phyloP scores from a whole-genome alignment of 2,113 vertebrate species.

The Cyphomyrus plagiostoma region DNA sequence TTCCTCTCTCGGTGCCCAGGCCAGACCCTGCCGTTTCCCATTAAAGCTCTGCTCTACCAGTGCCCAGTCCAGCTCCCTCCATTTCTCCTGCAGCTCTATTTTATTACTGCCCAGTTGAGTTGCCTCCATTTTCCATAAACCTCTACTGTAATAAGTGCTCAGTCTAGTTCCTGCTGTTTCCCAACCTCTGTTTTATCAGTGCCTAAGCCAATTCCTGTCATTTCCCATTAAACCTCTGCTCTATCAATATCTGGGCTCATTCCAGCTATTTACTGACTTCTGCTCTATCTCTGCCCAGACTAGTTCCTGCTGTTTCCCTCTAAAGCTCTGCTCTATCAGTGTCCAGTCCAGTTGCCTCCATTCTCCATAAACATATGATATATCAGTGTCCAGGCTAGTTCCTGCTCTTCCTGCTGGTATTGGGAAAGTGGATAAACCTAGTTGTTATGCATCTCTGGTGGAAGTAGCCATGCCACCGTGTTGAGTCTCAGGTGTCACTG shows the following conservation, averaged over 20 bases:
- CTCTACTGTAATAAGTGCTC: too few species aligned
- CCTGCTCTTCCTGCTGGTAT: too few species aligned
- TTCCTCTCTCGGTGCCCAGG: neutral
- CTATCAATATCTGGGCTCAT: too few species aligned
- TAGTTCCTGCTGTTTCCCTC: neutral
- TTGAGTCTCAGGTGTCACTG: neutral
- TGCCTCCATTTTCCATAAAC: neutral
- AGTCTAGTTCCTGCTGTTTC: too few species aligned
- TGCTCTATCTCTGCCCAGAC: neutral
- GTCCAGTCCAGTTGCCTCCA: neutral
- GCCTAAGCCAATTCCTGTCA: too few species aligned
- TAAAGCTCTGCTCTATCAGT: neutral
- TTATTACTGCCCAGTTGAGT: neutral
- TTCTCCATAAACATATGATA: neutral
- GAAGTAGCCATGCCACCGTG: too few species aligned
- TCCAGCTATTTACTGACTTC: neutral
- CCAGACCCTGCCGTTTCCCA: neutral
- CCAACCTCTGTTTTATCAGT: too few species aligned
- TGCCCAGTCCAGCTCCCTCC: neutral
- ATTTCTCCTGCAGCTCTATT: neutral
- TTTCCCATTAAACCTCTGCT: neutral
- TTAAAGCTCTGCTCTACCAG: neutral
- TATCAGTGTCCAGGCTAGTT: too few species aligned
- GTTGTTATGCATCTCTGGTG: neutral
- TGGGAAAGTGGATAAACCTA: neutral